A percentile compares a stretch with the other conserved stretches of the same genome.
These are phyloP conservation scores for Metopolophium dirhodum DNA, from an alignment of 1,140 invertebrate species.

Conservation along the genomic window DNA sequence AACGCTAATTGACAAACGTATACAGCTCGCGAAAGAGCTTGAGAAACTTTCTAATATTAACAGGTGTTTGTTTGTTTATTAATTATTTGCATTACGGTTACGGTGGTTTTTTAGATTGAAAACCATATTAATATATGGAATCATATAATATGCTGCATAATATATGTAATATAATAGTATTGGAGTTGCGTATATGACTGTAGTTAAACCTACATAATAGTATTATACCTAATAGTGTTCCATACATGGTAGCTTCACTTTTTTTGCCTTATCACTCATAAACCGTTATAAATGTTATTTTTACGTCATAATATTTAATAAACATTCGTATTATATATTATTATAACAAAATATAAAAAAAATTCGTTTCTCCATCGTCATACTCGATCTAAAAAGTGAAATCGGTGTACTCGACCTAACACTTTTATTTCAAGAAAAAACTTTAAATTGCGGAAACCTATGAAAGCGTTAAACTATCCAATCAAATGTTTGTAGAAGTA, in stretches of 20 bases:
- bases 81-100: neutral
- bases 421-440: neutral
- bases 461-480: neutral
- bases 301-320: neutral
- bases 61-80: neutral
- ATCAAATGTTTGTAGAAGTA: neutral
- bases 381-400: neutral
- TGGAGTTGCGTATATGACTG: neutral
- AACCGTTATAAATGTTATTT: neutral
- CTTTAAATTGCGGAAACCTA: neutral
- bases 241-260: neutral
- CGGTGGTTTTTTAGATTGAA: neutral
- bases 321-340: neutral
- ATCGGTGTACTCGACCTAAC: neutral
- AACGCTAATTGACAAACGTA: neutral
- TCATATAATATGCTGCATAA: neutral
- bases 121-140: neutral
- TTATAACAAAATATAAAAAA: neutral
- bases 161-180: neutral
- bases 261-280: neutral
- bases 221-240: neutral
- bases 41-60: neutral
- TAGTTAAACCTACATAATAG: neutral
- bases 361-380: neutral
- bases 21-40: neutral